phyloP scores from a whole-genome alignment of 2,888 invertebrate genomes.

The Melangyna quadrimaculata region DNA sequence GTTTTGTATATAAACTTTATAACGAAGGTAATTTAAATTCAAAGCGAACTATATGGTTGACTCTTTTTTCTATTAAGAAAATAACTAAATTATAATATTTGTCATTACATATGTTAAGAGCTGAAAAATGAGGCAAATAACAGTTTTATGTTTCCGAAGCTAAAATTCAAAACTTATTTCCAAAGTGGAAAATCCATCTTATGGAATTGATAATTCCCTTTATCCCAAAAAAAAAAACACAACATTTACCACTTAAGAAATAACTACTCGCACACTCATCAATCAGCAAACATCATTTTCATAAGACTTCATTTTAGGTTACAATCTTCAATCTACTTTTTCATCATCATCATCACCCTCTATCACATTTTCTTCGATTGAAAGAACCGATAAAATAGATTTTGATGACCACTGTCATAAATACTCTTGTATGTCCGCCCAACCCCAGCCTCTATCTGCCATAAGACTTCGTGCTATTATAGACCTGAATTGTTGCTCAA shows the following conservation, averaged over 20 bases:
- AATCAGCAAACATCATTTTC: constrained; percentile 53
- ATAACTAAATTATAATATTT: too few relatives aligned
- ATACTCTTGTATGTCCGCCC: constrained; percentile 29
- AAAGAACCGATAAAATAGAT: constrained; percentile 64
- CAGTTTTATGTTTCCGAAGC: too few relatives aligned
- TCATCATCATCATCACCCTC: constrained; percentile 52
- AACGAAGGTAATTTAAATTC: neutral
- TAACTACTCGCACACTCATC: constrained; percentile 19
- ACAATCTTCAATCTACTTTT: constrained; percentile 18
- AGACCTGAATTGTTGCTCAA: constrained; percentile 33
- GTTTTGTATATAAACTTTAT: constrained; percentile 42
- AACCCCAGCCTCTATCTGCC: neutral
- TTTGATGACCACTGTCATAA: constrained; percentile 70
- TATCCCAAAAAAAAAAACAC: too few relatives aligned
- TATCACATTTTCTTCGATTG: neutral
- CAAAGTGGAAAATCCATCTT: neutral
- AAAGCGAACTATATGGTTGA: too few relatives aligned
- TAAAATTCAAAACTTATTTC: neutral
- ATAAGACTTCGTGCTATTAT: neutral
- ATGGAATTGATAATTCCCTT: neutral
- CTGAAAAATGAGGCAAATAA: neutral
- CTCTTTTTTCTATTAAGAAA: too few relatives aligned
- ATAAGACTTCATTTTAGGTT: constrained; percentile 11
- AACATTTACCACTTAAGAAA: neutral
- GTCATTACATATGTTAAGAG: too few relatives aligned